A percentile compares a stretch with the other conserved stretches of the same genome.
Evolutionary conservation across 2,888 invertebrate genomes (phyloP).

Genomic region (Schrankia costaestrigalis): DNA sequence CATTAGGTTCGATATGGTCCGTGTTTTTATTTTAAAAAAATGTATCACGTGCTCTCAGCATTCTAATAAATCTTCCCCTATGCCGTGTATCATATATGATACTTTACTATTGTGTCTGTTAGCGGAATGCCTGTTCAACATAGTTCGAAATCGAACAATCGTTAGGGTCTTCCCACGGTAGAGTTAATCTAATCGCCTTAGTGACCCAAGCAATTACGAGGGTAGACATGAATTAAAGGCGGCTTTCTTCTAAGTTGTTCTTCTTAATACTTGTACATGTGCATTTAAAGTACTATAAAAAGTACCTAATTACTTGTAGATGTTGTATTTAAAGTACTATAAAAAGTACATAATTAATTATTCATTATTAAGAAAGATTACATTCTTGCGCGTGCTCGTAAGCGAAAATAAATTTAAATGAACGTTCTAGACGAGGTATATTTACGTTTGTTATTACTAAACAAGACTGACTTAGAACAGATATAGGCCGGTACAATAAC

Average conservation of each 20-base stretch:
- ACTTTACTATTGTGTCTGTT: no score
- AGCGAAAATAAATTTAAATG: constrained; percentile 20
- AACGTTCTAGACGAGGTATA: constrained; percentile 12
- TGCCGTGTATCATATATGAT: no score
- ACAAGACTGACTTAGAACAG: constrained; percentile 19
- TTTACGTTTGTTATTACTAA: constrained; percentile 17
- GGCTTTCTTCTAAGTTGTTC: constrained; percentile 22
- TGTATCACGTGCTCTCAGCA: no score
- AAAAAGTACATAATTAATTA: constrained; percentile 22
- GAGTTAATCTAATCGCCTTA: constrained; percentile 27
- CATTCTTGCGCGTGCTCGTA: constrained; percentile 20
- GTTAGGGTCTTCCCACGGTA: constrained; percentile 53
- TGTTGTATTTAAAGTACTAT: no score
- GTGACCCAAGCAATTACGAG: constrained; percentile 38
- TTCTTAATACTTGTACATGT: no score
- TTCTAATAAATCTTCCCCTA: no score
- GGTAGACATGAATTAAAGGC: constrained; percentile 27
- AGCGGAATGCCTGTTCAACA: no score
- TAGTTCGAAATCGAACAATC: constrained; percentile 47
- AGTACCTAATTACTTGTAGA: no score
- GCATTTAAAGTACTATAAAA: no score
- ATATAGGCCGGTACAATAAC: constrained; percentile 9
- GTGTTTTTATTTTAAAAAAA: no score
- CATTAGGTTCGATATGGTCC: no score
- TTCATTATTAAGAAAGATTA: constrained; percentile 19